Evolutionary conservation across 2,888 invertebrate genomes (phyloP).

Genomic region (Drosophila lutescens): DNA sequence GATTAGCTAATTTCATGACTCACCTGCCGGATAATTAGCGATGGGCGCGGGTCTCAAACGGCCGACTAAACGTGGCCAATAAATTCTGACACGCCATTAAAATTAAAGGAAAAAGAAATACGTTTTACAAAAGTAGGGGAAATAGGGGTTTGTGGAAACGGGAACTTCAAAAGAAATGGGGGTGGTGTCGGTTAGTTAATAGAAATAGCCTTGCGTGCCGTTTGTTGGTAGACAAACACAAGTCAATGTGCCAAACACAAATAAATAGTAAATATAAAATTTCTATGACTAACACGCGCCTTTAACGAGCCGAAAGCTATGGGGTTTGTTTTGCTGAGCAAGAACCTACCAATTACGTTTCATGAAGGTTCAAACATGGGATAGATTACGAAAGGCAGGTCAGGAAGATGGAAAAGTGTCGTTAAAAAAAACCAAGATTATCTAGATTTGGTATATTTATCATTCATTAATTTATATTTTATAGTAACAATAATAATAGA

Average conservation of each 20-base stretch:
- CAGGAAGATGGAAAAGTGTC: neutral
- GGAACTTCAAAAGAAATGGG: constrained; percentile 4
- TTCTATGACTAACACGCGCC: constrained; percentile 73
- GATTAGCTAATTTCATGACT: constrained; percentile 58
- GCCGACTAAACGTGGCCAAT: constrained; percentile 71
- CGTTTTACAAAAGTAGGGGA: neutral
- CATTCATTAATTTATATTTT: too few species aligned
- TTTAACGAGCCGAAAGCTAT: constrained; percentile 20
- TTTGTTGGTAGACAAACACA: constrained; percentile 61
- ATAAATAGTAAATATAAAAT: constrained; percentile 61
- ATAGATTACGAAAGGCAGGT: neutral
- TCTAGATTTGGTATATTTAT: too few species aligned
- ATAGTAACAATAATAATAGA: too few species aligned
- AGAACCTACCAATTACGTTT: constrained; percentile 11
- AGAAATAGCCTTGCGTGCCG: constrained; percentile 43
- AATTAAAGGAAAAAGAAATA: constrained; percentile 43
- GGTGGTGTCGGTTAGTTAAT: constrained; percentile 6
- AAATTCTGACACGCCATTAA: constrained; percentile 77
- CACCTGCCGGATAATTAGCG: constrained; percentile 27
- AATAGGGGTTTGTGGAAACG: constrained; percentile 1
- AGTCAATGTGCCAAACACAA: constrained; percentile 70
- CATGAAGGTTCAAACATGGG: constrained; percentile 14
- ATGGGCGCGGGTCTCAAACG: constrained; percentile 42
- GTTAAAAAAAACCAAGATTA: neutral
- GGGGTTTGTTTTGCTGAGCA: constrained; percentile 5